Base-by-base conservation (phyloP, 2,113 vertebrate genomes). In the Brienomyrus brachyistius region DNA sequence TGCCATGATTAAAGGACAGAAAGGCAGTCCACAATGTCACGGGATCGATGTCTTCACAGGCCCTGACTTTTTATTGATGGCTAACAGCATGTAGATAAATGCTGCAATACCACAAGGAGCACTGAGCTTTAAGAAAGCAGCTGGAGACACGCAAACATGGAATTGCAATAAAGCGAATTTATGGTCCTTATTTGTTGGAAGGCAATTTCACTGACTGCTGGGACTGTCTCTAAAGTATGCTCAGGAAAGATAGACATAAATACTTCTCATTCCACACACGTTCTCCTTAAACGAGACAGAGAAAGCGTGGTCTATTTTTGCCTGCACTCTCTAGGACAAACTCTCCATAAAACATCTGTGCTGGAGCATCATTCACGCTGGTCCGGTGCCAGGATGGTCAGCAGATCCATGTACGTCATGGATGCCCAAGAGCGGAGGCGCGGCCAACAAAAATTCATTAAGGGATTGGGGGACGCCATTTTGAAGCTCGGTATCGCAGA, bases 11-110 rank as follows among this genome's bases (percentile, higher is more conserved):
- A 88, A 88, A 85, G 87, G 74, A 43, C 56, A 50, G 35, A 27
- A 21, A 59, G 88, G 54, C 83, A 51, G 48, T 90, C 48, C 87
- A 84, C 87, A 51, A 90, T 88, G 92, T 89, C 92, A 93, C 91
- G 90, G 93, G 91, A 92, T 87, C 90, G 70, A 52, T 91, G 50
- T 90, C 91, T 93, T 93, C 87, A 74, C 90, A 90, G 80, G 82
- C 15, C 31, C 74, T 43, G 35, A 70, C 10, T 70, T 70, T 77
- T 43, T 77, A 77, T 77, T 77, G 31, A 77, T 35, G 15, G 70
- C 35, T 40, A 40, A 43, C 15, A 80, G 74, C 35, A 19, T 43
- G 31, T 17, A 43, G 74, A 80, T 19, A 43, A 80, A 80, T 19
- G 74, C 31, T 19, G 13, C 35, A n/a, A 80, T 21, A 80, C 74